Evolutionary conservation across 2,113 vertebrate species (phyloP).

Genomic region (Microcebus lehilahytsara): DNA sequence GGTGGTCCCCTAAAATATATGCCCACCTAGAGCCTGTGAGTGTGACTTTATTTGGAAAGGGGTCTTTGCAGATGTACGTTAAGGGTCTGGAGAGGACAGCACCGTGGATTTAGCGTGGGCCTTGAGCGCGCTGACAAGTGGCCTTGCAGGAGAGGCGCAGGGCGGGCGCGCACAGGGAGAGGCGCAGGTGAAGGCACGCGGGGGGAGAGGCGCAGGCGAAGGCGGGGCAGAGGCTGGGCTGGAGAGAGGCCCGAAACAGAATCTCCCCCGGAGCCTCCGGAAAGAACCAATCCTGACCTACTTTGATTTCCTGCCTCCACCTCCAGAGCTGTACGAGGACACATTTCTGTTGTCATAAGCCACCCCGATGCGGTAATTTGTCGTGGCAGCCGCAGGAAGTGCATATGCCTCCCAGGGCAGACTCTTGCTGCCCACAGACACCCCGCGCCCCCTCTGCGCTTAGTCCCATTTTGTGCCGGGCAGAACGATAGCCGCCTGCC

Average conservation of each 20-base stretch:
- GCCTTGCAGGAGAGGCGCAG: background rate
- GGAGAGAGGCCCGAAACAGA: background rate
- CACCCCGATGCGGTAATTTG: accelerated
- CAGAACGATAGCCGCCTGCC: background rate
- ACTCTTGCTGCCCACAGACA: no score
- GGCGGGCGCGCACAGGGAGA: no score
- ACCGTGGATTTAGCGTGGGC: background rate
- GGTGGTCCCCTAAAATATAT: background rate
- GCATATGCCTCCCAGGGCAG: background rate
- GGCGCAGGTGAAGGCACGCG: no score
- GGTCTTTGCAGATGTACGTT: background rate
- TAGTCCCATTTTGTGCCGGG: background rate
- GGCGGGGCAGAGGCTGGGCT: no score
- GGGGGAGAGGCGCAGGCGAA: background rate
- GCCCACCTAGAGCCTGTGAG: background rate
- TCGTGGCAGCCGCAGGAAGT: background rate
- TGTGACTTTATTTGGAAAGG: background rate
- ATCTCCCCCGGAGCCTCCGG: background rate
- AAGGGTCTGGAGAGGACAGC: background rate
- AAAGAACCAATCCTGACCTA: background rate
- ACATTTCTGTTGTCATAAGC: background rate
- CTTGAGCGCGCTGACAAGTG: no score
- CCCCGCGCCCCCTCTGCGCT: background rate
- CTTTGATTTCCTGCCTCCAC: background rate
- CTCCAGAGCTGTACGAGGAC: accelerated